Evolutionary conservation across 2,888 invertebrate genomes (phyloP).

Genomic region (Pandemis heparana): DNA sequence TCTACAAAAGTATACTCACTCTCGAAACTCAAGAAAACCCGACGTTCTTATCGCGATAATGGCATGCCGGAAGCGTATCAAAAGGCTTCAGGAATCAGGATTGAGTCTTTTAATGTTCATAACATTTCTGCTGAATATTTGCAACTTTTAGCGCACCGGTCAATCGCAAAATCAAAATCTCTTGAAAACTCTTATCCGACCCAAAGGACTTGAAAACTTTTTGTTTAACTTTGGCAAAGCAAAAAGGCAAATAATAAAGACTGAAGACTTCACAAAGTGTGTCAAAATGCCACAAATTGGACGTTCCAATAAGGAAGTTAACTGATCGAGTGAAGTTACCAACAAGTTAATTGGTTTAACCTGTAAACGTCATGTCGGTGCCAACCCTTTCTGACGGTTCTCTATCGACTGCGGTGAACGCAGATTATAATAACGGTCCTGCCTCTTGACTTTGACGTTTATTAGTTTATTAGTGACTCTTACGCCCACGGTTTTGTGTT

Average conservation of each 20-base stretch:
- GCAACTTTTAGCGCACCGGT: background rate
- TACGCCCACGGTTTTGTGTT: too few relatives aligned
- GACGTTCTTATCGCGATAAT: background rate
- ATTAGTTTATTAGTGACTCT: conserved; percentile 24
- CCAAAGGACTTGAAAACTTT: conserved; percentile 27
- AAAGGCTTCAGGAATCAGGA: background rate
- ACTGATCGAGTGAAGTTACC: conserved; percentile 55
- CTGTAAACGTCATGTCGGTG: conserved; percentile 73
- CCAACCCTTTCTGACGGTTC: conserved; percentile 52
- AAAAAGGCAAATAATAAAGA: conserved; percentile 39
- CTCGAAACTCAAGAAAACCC: background rate
- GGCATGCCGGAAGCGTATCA: background rate
- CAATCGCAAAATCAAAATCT: conserved; percentile 27
- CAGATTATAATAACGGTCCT: conserved; percentile 38
- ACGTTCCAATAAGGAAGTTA: conserved; percentile 59
- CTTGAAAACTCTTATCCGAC: conserved; percentile 17
- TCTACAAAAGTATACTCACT: background rate
- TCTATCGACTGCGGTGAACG: conserved; percentile 12
- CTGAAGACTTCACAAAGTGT: conserved; percentile 30
- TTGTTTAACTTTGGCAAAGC: conserved; percentile 34
- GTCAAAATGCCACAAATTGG: conserved; percentile 42
- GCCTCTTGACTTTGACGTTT: conserved; percentile 28
- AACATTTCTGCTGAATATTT: background rate
- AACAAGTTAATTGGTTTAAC: conserved; percentile 76
- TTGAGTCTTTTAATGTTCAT: background rate